Evolutionary conservation across 2,113 vertebrate species (phyloP).

Genomic region (Collichthys lucidus): DNA sequence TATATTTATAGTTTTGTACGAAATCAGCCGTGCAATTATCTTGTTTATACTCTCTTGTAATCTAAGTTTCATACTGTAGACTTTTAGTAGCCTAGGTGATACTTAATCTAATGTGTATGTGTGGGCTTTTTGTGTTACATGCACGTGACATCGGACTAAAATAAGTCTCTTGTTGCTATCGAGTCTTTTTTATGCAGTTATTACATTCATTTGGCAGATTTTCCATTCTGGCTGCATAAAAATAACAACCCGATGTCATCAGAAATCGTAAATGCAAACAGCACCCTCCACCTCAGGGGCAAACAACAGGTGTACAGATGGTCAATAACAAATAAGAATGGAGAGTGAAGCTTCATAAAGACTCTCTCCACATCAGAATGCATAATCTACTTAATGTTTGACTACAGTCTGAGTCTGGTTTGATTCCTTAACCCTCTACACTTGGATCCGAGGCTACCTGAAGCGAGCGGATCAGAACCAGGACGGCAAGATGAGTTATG

Average conservation of each 20-base stretch:
- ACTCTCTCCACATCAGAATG: background rate
- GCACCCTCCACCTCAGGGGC: too few species aligned
- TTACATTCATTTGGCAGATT: background rate
- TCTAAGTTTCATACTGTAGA: background rate
- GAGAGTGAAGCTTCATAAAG: background rate
- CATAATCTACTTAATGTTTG: background rate
- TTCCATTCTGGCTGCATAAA: background rate
- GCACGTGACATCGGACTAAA: conserved; percentile 14
- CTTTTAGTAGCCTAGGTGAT: background rate
- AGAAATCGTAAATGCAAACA: background rate
- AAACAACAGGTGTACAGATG: background rate
- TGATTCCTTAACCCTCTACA: conserved; percentile 74
- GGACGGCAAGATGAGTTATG: conserved; percentile 96
- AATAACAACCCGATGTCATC: background rate
- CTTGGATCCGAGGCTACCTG: conserved; percentile 94
- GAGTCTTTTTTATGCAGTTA: background rate
- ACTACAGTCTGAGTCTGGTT: background rate
- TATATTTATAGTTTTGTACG: conserved; percentile 12
- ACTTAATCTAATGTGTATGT: background rate
- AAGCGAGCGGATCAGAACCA: conserved; percentile 91
- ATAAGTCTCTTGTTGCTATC: conserved; percentile 11
- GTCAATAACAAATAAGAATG: background rate
- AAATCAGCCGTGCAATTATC: conserved; percentile 5
- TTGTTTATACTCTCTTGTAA: background rate
- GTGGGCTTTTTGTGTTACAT: background rate